Evolutionary conservation across 2,888 invertebrate genomes (phyloP).

Genomic region (Venustoraphidia nigricollis): DNA sequence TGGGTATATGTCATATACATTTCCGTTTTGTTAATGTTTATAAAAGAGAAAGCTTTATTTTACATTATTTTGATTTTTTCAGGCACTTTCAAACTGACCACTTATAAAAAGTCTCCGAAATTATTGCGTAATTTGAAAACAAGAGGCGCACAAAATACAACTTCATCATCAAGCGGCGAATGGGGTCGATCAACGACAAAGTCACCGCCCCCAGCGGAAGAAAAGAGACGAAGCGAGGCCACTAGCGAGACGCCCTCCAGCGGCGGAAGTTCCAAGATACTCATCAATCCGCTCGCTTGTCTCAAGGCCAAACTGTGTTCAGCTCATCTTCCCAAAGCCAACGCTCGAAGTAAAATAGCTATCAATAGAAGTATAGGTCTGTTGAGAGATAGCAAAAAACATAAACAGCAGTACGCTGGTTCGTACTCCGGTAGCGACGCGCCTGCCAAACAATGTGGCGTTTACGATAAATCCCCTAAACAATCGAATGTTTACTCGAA

Average conservation of each 20-base stretch:
- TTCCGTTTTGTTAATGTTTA: too few species aligned
- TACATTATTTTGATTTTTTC: not conserved
- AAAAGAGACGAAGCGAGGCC: not conserved
- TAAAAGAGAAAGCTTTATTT: not conserved
- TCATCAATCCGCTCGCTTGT: conserved; percentile 26
- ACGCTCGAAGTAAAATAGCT: conserved; percentile 26
- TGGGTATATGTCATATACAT: too few species aligned
- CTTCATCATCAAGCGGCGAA: not conserved
- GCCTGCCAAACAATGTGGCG: too few species aligned
- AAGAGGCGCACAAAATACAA: not conserved
- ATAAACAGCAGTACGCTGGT: too few species aligned
- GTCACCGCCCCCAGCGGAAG: conserved; percentile 6
- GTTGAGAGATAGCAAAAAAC: conserved; percentile 17
- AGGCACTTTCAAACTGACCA: conserved; percentile 1
- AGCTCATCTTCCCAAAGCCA: conserved; percentile 27
- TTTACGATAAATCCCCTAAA: too few species aligned
- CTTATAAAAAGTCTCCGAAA: conserved; percentile 6
- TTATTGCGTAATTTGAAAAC: not conserved
- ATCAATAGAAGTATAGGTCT: conserved; percentile 28
- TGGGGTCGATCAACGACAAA: conserved; percentile 1
- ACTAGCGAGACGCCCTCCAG: not conserved
- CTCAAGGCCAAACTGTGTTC: conserved; percentile 29
- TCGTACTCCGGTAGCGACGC: too few species aligned
- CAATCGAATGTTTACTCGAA: too few species aligned
- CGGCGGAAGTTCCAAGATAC: conserved; percentile 15